Conservation (phyloP, 1,140 invertebrate genomes). For the Myzus persicae region DNA sequence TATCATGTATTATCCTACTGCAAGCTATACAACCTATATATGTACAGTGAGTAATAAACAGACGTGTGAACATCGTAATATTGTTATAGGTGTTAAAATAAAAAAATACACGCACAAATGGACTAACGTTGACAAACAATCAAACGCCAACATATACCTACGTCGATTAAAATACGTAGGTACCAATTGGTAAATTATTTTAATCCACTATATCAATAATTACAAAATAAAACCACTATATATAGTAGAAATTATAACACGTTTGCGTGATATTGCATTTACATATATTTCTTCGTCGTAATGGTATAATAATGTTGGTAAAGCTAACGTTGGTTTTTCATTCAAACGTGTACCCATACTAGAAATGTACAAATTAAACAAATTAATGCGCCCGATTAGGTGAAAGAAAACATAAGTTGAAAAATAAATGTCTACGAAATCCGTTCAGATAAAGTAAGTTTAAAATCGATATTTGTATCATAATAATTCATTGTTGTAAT, state of each 20-base stretch:
- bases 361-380: background rate
- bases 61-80: background rate
- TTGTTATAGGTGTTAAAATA: background rate
- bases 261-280: too few relatives aligned
- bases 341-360: background rate
- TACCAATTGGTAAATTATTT: background rate
- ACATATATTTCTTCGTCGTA: background rate
- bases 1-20: background rate
- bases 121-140: background rate
- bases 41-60: background rate
- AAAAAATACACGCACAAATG: background rate
- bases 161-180: background rate
- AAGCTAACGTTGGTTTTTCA: background rate
- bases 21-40: background rate
- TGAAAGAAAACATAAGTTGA: background rate
- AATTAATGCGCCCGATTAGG: background rate
- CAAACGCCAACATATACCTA: too few relatives aligned
- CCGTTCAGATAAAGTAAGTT: background rate
- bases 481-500: background rate
- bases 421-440: background rate
- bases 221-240: background rate
- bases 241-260: background rate
- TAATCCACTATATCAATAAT: background rate
- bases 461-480: background rate
- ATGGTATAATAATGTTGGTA: background rate